These are phyloP conservation scores for Heliconius ethilla DNA, from an alignment of 2,888 invertebrate genomes.

Conservation along the genomic window DNA sequence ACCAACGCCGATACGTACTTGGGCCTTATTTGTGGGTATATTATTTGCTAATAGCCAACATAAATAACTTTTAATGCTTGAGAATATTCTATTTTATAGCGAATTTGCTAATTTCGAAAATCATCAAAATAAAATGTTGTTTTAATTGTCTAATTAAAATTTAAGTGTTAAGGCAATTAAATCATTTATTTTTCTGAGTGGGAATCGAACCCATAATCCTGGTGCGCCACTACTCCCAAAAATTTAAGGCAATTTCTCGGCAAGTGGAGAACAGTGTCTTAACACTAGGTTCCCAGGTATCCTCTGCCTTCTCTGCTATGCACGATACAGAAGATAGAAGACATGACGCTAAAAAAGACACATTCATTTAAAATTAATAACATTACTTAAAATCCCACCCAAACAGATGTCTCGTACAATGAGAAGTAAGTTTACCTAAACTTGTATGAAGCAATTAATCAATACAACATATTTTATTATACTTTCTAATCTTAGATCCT, in stretches of 20 bases:
- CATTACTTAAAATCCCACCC: neutral
- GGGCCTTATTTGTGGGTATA: constrained; percentile 27
- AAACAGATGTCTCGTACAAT: neutral
- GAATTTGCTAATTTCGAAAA: neutral
- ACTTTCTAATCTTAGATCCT: constrained; percentile 33
- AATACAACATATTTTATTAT: constrained; percentile 21
- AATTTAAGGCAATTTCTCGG: too few relatives aligned
- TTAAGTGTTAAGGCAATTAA: neutral
- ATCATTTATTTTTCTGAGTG: too few relatives aligned
- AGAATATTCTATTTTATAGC: constrained; percentile 25
- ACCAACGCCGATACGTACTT: constrained; percentile 33
- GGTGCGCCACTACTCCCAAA: too few relatives aligned
- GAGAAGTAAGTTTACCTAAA: constrained; percentile 6
- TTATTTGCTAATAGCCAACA: constrained; percentile 35
- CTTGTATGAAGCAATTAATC: constrained; percentile 28
- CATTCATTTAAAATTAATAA: neutral
- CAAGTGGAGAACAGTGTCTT: too few relatives aligned
- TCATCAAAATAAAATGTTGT: constrained; percentile 14
- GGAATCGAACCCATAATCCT: neutral
- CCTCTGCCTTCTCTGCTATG: too few relatives aligned
- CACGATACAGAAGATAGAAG: neutral
- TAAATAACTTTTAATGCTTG: constrained; percentile 32
- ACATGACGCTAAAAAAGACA: neutral
- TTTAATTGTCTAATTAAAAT: neutral
- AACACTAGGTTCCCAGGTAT: too few relatives aligned